A percentile compares a stretch with the other conserved stretches of the same genome.
These are phyloP conservation scores for Blennius ocellaris DNA, from an alignment of 2,113 vertebrate genomes.

Conservation along the genomic window DNA sequence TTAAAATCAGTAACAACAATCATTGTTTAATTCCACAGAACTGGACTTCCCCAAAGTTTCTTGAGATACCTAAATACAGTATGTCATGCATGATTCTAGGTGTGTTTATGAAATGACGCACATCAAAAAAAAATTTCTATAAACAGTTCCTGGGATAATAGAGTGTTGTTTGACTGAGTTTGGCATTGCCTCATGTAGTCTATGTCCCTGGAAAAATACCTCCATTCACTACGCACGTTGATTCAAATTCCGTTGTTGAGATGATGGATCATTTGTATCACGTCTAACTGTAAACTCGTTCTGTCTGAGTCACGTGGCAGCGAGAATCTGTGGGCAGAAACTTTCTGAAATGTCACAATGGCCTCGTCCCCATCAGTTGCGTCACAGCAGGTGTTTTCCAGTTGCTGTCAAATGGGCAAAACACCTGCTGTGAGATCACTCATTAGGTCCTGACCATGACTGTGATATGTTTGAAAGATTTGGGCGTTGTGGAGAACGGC, in stretches of 20 bases:
- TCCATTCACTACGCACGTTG: not conserved
- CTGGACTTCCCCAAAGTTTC: conserved; percentile 1
- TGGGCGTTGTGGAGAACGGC: not conserved
- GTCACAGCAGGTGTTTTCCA: conserved; percentile 47
- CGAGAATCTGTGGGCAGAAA: not conserved
- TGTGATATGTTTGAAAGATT: not conserved
- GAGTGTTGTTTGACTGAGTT: conserved; percentile 11
- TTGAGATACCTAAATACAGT: not conserved
- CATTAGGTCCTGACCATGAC: not conserved
- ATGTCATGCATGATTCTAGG: not conserved
- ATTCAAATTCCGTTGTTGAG: not conserved
- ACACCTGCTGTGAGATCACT: conserved; percentile 47
- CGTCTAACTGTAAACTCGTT: not conserved
- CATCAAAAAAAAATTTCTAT: not conserved
- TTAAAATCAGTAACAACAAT: not conserved
- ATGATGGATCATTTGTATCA: conserved; percentile 7
- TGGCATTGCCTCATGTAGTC: not conserved
- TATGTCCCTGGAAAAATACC: not conserved
- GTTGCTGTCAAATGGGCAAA: not conserved
- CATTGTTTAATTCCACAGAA: not conserved
- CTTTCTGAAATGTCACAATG: not conserved
- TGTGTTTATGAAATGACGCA: not conserved
- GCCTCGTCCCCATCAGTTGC: conserved; percentile 10
- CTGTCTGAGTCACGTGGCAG: not conserved
- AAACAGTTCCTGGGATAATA: conserved; percentile 7